phyloP scores from a whole-genome alignment of 1,140 invertebrate genomes.

The Hydropsyche tenuis region DNA sequence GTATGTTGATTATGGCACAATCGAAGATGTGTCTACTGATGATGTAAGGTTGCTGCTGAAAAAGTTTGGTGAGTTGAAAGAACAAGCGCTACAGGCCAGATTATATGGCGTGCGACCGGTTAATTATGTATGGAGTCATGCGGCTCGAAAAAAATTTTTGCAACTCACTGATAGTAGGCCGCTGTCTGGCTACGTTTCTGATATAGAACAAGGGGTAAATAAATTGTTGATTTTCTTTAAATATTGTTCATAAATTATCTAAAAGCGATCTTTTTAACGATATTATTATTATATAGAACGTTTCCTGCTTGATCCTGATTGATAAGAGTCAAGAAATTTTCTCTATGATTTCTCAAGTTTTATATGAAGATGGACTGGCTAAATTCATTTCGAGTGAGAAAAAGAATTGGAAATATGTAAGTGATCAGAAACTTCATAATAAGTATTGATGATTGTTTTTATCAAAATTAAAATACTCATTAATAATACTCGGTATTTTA shows the following conservation, averaged over 20 bases:
- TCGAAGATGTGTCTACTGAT: constrained; percentile 1
- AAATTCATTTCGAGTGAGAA: neutral
- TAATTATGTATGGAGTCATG: neutral
- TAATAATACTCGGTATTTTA: too few relatives aligned
- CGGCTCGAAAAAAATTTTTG: constrained; percentile 28
- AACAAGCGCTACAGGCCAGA: constrained; percentile 33
- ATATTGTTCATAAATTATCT: too few relatives aligned
- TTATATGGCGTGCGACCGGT: constrained; percentile 17
- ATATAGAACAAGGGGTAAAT: neutral
- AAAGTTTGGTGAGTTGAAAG: constrained; percentile 29
- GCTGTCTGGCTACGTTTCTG: constrained; percentile 1
- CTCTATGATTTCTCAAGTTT: neutral
- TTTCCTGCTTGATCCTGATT: too few relatives aligned
- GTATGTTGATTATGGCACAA: constrained; percentile 42
- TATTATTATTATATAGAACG: too few relatives aligned
- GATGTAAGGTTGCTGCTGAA: constrained; percentile 22
- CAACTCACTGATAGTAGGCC: constrained; percentile 14
- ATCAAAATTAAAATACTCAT: too few relatives aligned
- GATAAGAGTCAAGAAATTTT: neutral
- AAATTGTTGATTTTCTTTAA: too few relatives aligned
- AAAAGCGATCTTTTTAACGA: too few relatives aligned
- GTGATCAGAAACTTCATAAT: neutral
- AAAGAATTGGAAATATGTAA: constrained; percentile 1
- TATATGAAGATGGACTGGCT: constrained; percentile 5
- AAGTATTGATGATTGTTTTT: too few relatives aligned